These are phyloP conservation scores for Charina bottae DNA, from an alignment of 2,113 vertebrate species.

Conservation along the genomic window DNA sequence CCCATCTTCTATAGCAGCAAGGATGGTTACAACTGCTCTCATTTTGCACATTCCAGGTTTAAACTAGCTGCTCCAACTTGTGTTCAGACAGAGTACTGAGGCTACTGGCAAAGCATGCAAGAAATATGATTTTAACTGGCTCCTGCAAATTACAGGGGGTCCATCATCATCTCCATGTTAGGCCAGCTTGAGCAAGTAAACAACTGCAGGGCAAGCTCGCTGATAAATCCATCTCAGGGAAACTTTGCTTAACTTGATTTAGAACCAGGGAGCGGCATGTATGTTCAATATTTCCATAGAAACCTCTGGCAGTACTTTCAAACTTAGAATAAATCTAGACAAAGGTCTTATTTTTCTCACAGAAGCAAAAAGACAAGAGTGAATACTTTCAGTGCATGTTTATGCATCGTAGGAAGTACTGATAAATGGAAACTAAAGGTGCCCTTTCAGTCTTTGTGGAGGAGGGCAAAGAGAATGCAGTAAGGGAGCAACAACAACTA, in stretches of 20 bases:
- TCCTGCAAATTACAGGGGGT: neutral
- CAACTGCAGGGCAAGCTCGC: neutral
- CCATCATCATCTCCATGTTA: neutral
- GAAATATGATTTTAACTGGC: neutral
- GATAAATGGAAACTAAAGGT: neutral
- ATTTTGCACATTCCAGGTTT: neutral
- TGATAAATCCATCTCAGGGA: neutral
- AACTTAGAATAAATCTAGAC: neutral
- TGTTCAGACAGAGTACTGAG: neutral
- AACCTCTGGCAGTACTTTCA: neutral
- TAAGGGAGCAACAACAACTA: neutral
- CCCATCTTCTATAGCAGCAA: neutral
- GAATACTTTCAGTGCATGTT: neutral
- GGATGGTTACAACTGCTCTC: neutral
- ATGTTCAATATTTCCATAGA: neutral
- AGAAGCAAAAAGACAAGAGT: neutral
- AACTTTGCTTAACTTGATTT: slow-evolving; percentile 20
- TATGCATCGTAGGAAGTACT: neutral
- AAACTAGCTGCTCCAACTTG: neutral
- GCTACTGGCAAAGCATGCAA: neutral
- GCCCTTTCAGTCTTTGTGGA: neutral
- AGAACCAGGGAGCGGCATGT: neutral
- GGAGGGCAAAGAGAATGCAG: neutral
- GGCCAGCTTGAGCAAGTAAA: neutral
- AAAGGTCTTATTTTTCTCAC: neutral